Conservation (phyloP, 2,113 vertebrate species). For the Muscicapa adusta region DNA sequence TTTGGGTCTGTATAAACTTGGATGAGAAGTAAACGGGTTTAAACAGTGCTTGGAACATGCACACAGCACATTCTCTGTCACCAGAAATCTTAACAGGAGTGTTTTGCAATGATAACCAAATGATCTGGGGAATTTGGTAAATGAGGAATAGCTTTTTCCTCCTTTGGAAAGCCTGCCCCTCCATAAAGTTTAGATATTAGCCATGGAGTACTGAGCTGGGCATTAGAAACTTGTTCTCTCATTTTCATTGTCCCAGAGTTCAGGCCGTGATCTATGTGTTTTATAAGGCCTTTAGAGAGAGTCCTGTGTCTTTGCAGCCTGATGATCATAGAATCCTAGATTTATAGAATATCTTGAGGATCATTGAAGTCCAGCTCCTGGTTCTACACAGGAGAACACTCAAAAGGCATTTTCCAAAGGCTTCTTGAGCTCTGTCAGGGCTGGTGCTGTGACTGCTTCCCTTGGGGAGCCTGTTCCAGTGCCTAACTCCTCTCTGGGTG, state of each 20-base stretch:
- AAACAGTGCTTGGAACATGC: background rate
- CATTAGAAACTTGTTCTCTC: background rate
- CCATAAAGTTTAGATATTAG: background rate
- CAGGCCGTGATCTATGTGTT: background rate
- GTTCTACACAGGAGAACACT: background rate
- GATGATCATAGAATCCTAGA: background rate
- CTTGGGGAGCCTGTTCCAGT: background rate
- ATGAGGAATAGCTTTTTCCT: background rate
- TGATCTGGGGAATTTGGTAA: background rate
- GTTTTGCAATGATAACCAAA: background rate
- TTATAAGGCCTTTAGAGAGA: background rate
- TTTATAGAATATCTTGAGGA: background rate
- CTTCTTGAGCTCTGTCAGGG: background rate
- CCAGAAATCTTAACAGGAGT: background rate
- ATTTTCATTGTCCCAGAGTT: background rate
- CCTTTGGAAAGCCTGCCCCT: background rate
- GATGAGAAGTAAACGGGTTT: background rate
- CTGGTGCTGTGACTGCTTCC: background rate
- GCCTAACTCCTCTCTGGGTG: background rate
- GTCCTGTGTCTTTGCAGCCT: background rate
- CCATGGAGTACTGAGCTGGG: background rate
- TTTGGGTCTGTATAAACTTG: background rate
- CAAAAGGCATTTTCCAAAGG: background rate
- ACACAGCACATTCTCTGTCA: background rate
- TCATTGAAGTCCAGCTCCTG: background rate